Evolutionary conservation across 2,113 vertebrate species (phyloP), one percentile per base, ranked within the genome.

Genomic region (Tursiops truncatus): DNA sequence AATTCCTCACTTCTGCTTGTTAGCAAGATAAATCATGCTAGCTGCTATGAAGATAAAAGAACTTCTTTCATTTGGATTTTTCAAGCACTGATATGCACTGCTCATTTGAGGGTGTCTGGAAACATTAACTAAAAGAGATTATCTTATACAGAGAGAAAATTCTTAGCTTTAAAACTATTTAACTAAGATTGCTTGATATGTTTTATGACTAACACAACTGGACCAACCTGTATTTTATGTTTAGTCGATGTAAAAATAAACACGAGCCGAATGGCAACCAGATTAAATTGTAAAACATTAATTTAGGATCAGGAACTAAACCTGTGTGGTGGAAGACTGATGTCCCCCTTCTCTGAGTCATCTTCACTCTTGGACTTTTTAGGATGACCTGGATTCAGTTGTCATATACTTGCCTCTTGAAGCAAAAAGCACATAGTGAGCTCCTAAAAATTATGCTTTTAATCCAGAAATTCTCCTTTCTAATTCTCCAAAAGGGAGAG

Each of bases 101-200:
- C 86, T 94, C 60, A 89, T 44, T 85, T 8, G 20, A 93, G 63
- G 9, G 7, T 81, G 76, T 80, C 70, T 96, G 17, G 28, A 97
- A 96, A 91, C 21, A 91, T 53, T 96, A 90, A 53, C 85, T 92
- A 71, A 89, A 95, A 28, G 62, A 88, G 31, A 47, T 89, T 76
- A 65, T 86, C 65, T 91, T 80, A 80, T 20, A 36, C 8, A 79
- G 21, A 92, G 36, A 96, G 33, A 94, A 94, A 97, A 90, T 82
- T 88, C 36, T 81, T 67, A 63, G 31, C 88, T 97, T 97, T 80
- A 83, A 83, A 85, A 84, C 41, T 95, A 63, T 87, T 95, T 94
- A 71, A 63, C 71, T 63, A 92, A 95, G 68, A 91, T 74, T 3
- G 17, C 4, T 94, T 77, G 79, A 63, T 95, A 63, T 79, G 56